Base-by-base conservation (phyloP, 2,888 invertebrate species). In the Sipha maydis region DNA sequence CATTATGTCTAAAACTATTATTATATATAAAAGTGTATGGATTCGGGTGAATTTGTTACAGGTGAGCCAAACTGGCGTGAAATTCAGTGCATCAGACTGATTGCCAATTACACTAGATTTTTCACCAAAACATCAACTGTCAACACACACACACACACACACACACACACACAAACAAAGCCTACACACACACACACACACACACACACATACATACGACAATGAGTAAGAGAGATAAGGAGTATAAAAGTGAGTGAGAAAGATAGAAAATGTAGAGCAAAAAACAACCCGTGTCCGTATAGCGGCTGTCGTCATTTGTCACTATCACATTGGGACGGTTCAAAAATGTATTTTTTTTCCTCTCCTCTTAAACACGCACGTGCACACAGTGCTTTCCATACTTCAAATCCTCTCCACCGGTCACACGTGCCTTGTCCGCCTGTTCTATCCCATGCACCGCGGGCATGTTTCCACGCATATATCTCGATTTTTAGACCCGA, bases 261-360 rank as follows among this genome's bases (percentile, higher is more conserved):
- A 25, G 61, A 76, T n/a, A 78, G 69, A 69, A 19, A 69, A 41
- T 38, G 28, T 75, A 41, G 41, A 56, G 85, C 67, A 80, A 86
- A 86, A 80, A 79, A 79, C 69, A 56, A 73, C 79, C 73, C 34
- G 7, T 14, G 17, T 77, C n/a, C n/a, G 48, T 41, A 76, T 25
- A 28, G 28, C 21, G 41, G 31, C 48, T 85, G 79, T 79, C 86
- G 86, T 86, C 79, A 80, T 86, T 86, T 86, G 86, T 80, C 86
- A 86, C 86, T 86, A 79, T 86, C 86, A 86, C 80, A 73, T 80
- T 38, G 78, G 56, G 38, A 80, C 56, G 71, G 79, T 86, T 80
- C 86, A 80, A 80, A 85, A 86, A 86, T 79, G 38, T 80, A 86
- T 86, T 86, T 86, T 86, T 86, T 86, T 54, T 79, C 71, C 79